Evolutionary conservation across 2,797 vertebrate genomes (phyloP).

Genomic region (Pristis pectinata): DNA sequence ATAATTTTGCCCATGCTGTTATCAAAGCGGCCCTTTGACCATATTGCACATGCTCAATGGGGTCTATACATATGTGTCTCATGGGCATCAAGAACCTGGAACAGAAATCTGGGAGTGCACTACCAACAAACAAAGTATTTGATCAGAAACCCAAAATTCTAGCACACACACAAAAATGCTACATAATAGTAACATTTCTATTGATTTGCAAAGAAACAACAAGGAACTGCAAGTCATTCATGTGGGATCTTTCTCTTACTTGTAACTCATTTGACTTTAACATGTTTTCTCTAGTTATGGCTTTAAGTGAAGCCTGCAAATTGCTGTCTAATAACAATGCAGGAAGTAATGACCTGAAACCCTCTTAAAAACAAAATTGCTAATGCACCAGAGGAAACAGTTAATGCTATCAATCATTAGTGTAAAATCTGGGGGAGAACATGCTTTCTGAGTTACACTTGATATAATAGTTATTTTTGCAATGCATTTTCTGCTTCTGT

Average conservation of each 20-base stretch:
- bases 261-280: background rate
- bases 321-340: background rate
- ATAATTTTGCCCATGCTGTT: too few relatives aligned
- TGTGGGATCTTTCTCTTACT: background rate
- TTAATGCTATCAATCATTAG: background rate
- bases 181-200: too few relatives aligned
- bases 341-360: background rate
- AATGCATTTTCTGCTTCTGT: background rate
- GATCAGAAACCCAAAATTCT: too few relatives aligned
- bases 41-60: too few relatives aligned
- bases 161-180: too few relatives aligned
- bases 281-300: background rate
- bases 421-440: background rate
- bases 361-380: background rate
- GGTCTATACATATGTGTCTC: too few relatives aligned
- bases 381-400: background rate
- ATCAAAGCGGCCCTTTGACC: too few relatives aligned
- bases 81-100: too few relatives aligned
- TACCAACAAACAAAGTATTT: too few relatives aligned
- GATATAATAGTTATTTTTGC: background rate
- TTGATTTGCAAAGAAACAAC: background rate
- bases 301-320: background rate
- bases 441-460: background rate
- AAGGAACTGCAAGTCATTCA: background rate
- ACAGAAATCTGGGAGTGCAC: too few relatives aligned